A percentile compares a stretch with the other conserved stretches of the same genome.
These are phyloP conservation scores for Rapana venosa DNA, from an alignment of 2,888 invertebrate species.

Conservation along the genomic window DNA sequence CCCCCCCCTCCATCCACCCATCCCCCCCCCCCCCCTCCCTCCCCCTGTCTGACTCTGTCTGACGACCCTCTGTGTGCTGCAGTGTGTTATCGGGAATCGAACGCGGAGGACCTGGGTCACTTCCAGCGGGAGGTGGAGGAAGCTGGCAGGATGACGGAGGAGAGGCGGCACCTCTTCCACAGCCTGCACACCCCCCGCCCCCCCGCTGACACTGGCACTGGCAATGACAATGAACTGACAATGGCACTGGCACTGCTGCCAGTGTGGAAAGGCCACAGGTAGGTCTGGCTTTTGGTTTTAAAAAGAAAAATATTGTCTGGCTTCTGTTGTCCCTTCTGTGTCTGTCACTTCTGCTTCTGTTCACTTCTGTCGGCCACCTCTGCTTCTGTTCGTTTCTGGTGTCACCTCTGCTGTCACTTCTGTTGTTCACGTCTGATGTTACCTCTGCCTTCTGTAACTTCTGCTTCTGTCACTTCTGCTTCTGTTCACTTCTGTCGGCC, in stretches of 20 bases:
- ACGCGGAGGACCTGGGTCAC: constrained; percentile 63
- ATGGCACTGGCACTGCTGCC: not conserved
- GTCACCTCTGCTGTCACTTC: not conserved
- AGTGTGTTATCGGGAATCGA: constrained; percentile 69
- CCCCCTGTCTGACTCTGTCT: no score
- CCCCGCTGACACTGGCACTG: not conserved
- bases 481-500: not conserved
- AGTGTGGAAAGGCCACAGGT: not conserved
- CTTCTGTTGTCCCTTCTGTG: not conserved
- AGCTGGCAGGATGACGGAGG: constrained; percentile 67
- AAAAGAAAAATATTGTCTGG: not conserved
- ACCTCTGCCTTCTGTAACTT: no score
- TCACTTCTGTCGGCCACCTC: not conserved
- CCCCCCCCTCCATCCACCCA: no score
- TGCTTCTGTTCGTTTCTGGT: not conserved
- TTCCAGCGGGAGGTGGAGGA: constrained; percentile 67
- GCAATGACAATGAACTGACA: not conserved
- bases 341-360: not conserved
- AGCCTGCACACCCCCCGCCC: constrained; percentile 55
- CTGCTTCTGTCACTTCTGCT: not conserved
- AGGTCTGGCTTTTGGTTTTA: not conserved
- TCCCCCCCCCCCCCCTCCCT: no score
- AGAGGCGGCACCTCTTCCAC: constrained; percentile 61
- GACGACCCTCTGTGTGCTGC: constrained; percentile 28
- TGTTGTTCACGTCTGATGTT: no score